These are phyloP conservation scores for Diglossa brunneiventris DNA, from an alignment of 2,113 vertebrate genomes.

Conservation along the genomic window DNA sequence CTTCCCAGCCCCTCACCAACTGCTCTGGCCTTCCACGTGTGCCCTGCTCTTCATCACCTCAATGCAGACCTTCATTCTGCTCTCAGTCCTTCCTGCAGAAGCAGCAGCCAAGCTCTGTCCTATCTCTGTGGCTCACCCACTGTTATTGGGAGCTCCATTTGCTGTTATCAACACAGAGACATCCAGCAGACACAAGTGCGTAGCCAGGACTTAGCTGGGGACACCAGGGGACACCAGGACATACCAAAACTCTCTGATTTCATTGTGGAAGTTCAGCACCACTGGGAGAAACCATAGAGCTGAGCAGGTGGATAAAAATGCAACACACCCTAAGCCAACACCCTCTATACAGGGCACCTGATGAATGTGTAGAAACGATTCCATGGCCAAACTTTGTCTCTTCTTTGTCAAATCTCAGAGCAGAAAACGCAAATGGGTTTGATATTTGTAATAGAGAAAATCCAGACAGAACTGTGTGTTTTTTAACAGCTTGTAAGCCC, in stretches of 20 bases:
- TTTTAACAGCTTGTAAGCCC: background rate
- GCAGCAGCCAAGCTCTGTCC: background rate
- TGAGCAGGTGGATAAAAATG: background rate
- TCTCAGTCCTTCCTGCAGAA: background rate
- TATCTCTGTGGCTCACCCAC: background rate
- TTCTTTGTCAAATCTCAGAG: background rate
- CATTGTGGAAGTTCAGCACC: background rate
- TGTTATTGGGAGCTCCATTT: background rate
- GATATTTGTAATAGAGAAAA: background rate
- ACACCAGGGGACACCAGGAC: background rate
- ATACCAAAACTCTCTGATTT: background rate
- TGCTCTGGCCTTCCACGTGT: background rate
- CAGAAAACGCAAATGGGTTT: background rate
- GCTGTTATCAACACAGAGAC: background rate
- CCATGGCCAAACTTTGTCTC: background rate
- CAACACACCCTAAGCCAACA: background rate
- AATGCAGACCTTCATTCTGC: background rate
- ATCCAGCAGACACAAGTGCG: background rate
- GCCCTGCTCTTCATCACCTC: background rate
- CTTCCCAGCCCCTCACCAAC: background rate
- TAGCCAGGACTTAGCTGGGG: background rate
- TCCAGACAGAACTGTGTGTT: background rate
- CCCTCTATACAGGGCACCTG: background rate
- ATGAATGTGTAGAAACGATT: background rate
- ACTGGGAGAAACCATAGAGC: background rate